These are phyloP conservation scores for Musca vetustissima DNA, from an alignment of 1,140 invertebrate species.

Conservation along the genomic window DNA sequence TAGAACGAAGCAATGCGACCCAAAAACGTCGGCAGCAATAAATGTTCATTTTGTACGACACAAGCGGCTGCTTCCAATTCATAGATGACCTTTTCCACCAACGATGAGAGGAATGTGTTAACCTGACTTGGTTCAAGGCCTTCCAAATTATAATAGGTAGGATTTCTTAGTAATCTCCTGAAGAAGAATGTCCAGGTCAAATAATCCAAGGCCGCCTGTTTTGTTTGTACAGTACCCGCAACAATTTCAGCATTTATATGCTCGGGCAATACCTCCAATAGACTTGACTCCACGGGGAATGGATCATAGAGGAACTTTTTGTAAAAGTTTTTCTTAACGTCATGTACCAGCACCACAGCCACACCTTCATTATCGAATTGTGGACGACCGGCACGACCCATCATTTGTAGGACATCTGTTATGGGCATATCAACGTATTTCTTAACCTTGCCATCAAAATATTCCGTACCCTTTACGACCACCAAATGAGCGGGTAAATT, in stretches of 20 bases:
- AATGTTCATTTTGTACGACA: constrained; percentile 70
- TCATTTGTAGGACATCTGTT: constrained; percentile 99
- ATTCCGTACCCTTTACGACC: constrained; percentile 88
- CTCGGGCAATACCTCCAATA: constrained; percentile 89
- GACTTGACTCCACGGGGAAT: constrained; percentile 96
- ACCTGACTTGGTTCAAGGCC: constrained; percentile 72
- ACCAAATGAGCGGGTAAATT: constrained; percentile 88
- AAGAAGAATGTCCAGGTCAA: constrained; percentile 99
- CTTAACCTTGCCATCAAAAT: constrained; percentile 94
- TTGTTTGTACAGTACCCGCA: constrained; percentile 88
- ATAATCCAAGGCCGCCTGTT: constrained; percentile 95
- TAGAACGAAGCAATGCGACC: constrained; percentile 96
- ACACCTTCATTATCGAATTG: constrained; percentile 93
- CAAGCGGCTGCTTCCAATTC: constrained; percentile 77
- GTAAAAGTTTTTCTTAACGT: constrained; percentile 98
- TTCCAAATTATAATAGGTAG: constrained; percentile 87
- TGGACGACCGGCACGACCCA: constrained; percentile 95
- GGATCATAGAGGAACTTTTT: constrained; percentile 99
- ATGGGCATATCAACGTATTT: constrained; percentile 99
- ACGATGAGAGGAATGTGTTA: constrained; percentile 71
- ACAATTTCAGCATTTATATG: constrained; percentile 98
- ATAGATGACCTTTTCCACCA: constrained; percentile 78
- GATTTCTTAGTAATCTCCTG: constrained; percentile 89
- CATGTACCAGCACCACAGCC: constrained; percentile 96
- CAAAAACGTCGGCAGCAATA: constrained; percentile 77